Evolutionary conservation across 1,140 invertebrate species (phyloP).

Genomic region (Eurosta solidaginis): DNA sequence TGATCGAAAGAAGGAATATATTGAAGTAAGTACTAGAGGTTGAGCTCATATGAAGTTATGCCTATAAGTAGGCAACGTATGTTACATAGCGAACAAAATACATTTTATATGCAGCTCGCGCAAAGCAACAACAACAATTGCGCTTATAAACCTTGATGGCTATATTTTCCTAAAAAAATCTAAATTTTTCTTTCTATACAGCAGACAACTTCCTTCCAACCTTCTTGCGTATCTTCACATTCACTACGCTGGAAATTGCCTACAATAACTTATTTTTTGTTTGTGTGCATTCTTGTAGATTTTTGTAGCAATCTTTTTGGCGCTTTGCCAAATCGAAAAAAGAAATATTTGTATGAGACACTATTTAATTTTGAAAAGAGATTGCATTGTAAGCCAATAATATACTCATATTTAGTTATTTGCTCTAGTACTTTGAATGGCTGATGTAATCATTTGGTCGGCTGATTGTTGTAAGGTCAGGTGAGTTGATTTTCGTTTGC

Average conservation of each 20-base stretch:
- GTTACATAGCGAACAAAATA: background rate
- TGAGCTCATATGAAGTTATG: constrained; percentile 6
- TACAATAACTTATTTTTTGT: background rate
- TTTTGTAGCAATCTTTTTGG: constrained; percentile 18
- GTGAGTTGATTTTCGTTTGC: background rate
- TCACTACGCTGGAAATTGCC: background rate
- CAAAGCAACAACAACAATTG: constrained; percentile 4
- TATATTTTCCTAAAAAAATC: background rate
- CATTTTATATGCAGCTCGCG: background rate
- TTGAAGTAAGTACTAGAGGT: too few species aligned
- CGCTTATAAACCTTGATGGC: constrained; percentile 16
- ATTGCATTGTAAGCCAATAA: constrained; percentile 28
- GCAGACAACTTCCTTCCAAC: constrained; percentile 19
- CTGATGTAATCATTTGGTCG: background rate
- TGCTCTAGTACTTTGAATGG: background rate
- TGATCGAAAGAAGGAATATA: too few species aligned
- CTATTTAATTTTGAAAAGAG: constrained; percentile 12
- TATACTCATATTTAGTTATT: background rate
- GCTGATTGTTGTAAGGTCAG: background rate
- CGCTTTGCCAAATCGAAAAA: background rate
- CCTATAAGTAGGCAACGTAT: constrained; percentile 9
- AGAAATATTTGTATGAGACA: constrained; percentile 25
- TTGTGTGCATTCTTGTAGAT: background rate
- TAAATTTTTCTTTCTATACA: constrained; percentile 3
- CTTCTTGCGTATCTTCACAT: background rate